phyloP scores from a whole-genome alignment of 2,113 vertebrate genomes.

The Heterotilapia buettikoferi region DNA sequence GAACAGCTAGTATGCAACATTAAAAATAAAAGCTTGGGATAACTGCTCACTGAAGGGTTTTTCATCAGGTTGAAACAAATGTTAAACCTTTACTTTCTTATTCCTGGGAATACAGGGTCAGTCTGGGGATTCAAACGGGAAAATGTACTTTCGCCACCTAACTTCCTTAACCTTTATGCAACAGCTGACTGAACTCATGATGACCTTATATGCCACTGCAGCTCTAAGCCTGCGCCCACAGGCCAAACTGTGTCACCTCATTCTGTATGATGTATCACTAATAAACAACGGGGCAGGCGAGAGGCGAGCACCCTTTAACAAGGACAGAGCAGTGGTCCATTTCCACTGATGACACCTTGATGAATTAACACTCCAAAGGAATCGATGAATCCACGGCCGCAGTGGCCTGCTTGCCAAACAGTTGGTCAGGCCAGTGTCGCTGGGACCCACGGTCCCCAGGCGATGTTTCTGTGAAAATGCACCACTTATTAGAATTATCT shows the following conservation, averaged over 20 bases:
- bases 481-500: neutral
- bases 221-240: neutral
- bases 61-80: conserved; percentile 8
- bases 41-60: neutral
- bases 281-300: conserved; percentile 24
- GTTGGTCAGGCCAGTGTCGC: neutral
- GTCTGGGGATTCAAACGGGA: neutral
- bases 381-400: conserved; percentile 37
- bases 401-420: neutral
- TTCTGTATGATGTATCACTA: conserved; percentile 10
- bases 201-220: neutral
- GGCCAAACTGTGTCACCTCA: conserved; percentile 2
- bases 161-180: conserved; percentile 16
- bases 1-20: neutral
- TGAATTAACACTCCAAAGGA: conserved; percentile 47
- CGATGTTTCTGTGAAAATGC: neutral
- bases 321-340: conserved; percentile 30
- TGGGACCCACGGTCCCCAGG: neutral
- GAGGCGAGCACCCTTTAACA: conserved; percentile 23
- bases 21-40: neutral
- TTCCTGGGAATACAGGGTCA: neutral
- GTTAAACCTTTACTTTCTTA: neutral
- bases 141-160: neutral
- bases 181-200: neutral
- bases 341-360: conserved; percentile 49